Evolutionary conservation across 2,888 invertebrate genomes (phyloP), one percentile per base, ranked within the genome.

Genomic region (Cyclophora albipunctata): DNA sequence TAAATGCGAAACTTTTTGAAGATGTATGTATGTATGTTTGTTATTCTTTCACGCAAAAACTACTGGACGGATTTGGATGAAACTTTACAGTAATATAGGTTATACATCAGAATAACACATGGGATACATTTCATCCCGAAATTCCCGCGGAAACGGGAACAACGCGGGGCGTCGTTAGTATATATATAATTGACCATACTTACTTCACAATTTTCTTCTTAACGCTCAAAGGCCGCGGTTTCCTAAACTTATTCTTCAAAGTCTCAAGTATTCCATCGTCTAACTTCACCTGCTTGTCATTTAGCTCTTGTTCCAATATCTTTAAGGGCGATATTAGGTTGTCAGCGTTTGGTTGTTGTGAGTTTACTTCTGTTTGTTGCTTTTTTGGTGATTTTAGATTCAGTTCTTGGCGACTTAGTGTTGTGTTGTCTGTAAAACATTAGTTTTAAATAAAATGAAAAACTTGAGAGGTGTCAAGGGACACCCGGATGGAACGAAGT

Each of bases 141-240:
- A 20, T 20, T 20, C 20, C 20, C 20, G 20, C 20, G 2, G 20
- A 2, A 20, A 20, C 20, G 20, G 20, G 20, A 1, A 20, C 20
- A 20, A 20, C 20, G 20, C 20, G 20, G 20, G 20, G 20, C 2
- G 20, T 20, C 1, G 20, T 20, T 20, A 20, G 1, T 20, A 20
- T 2, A 20, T 20, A 20, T 20, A 20, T 1, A 20, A 20, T 20
- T 20, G 20, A 20, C 20, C 20, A 37, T 40, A 76, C 81, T 78
- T 45, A 87, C 86, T 78, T 66, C 0, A 84, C 64, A 51, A 85
- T 77, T 34, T 64, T 75, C 54, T 60, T 75, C 52, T 83, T 84
- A 4, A 58, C 73, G n/a, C 70, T 57, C 53, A 84, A 47, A 1
- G 87, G 87, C 20, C 73, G 66, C 0, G 87, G 87, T 35, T 73